phyloP scores from a whole-genome alignment of 2,797 vertebrate species.

The Cryptoprocta ferox region DNA sequence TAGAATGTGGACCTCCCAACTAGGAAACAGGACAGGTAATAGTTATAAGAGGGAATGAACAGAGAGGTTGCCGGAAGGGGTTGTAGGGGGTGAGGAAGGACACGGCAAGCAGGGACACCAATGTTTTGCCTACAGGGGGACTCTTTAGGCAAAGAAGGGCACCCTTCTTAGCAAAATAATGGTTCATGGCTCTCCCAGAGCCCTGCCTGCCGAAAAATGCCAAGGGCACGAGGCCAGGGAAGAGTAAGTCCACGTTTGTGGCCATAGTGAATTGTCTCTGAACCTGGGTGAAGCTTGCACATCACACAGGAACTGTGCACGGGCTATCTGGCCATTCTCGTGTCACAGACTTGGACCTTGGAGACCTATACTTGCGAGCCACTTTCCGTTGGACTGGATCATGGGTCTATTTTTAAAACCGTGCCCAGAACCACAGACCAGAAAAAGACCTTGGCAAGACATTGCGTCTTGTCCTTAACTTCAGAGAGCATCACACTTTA shows the following conservation, averaged over 20 bases:
- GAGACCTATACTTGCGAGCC: slow-evolving; percentile 17
- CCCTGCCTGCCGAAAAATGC: neutral
- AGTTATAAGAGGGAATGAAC: neutral
- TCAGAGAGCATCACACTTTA: neutral
- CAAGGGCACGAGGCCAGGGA: no score
- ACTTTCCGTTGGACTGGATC: neutral
- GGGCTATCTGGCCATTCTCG: neutral
- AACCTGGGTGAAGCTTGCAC: neutral
- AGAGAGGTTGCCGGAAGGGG: neutral
- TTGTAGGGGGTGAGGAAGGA: neutral
- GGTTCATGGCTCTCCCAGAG: neutral
- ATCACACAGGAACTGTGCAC: neutral
- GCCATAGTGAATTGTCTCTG: neutral
- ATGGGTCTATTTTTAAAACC: slow-evolving; percentile 68
- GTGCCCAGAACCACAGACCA: neutral
- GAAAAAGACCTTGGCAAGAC: slow-evolving; percentile 56
- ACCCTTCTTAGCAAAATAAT: neutral
- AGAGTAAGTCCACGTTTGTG: neutral
- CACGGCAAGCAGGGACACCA: no score
- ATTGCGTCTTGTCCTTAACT: neutral
- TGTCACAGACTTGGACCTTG: neutral
- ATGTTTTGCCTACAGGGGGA: neutral
- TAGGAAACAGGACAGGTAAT: neutral
- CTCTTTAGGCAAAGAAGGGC: neutral
- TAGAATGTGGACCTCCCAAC: neutral